Evolutionary conservation across 2,113 vertebrate genomes (phyloP).

Genomic region (Tupaia tana): DNA sequence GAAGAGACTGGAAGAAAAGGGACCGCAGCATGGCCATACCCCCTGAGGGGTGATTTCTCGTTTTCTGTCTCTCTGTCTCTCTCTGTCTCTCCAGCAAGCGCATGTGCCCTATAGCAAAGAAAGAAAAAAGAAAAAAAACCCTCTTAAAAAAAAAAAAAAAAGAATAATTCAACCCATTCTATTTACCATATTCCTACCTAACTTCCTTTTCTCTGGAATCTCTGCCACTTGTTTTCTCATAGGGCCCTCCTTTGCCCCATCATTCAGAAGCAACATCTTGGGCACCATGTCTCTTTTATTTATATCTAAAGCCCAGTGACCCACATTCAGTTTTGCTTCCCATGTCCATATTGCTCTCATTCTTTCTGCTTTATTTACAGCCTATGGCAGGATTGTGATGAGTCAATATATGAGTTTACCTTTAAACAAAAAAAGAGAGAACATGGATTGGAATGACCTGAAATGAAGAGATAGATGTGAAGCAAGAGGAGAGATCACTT

Average conservation of each 20-base stretch:
- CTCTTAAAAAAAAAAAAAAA: no score
- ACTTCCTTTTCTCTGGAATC: not conserved
- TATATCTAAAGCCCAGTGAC: not conserved
- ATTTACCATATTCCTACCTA: not conserved
- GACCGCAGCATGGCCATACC: no score
- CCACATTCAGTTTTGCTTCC: not conserved
- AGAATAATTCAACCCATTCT: not conserved
- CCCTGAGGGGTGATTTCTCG: no score
- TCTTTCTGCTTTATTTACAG: conserved; percentile 1
- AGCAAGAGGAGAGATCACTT: not conserved
- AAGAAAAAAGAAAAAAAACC: no score
- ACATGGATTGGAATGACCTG: not conserved
- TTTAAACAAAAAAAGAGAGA: not conserved
- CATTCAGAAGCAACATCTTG: not conserved
- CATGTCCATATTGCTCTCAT: not conserved
- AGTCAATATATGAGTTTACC: not conserved
- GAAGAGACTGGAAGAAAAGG: no score
- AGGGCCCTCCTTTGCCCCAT: not conserved
- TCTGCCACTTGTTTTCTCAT: not conserved
- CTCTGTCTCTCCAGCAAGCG: no score
- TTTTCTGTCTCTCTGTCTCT: no score
- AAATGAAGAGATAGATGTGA: not conserved
- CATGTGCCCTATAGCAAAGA: no score
- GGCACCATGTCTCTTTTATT: not conserved
- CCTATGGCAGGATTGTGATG: not conserved